Conservation (phyloP, 2,113 vertebrate genomes). For the Enhydra lutris region DNA sequence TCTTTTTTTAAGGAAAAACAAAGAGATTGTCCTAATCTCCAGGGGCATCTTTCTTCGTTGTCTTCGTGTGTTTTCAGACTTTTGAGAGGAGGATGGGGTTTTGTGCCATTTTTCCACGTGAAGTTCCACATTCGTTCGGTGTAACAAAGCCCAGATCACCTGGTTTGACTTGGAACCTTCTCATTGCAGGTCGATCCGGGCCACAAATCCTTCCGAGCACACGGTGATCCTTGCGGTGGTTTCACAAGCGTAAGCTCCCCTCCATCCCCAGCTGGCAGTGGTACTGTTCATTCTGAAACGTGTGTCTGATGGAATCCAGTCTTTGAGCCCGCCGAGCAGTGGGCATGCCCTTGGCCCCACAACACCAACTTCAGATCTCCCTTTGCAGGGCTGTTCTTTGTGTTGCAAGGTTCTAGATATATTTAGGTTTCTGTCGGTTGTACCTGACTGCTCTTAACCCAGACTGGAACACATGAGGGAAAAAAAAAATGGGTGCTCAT, state of each 20-base stretch:
- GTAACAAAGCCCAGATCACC: neutral
- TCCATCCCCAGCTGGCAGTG: neutral
- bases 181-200: constrained; percentile 90
- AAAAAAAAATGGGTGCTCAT: neutral
- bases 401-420: constrained; percentile 25
- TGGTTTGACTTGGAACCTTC: constrained; percentile 54
- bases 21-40: constrained; percentile 22
- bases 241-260: constrained; percentile 87
- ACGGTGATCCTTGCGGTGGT: constrained; percentile 92
- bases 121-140: neutral
- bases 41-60: constrained; percentile 32
- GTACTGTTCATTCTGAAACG: neutral
- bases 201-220: constrained; percentile 91
- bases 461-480: neutral
- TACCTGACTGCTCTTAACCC: neutral
- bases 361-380: neutral
- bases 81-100: neutral
- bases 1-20: neutral
- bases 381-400: neutral
- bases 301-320: neutral
- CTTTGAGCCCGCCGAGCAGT: neutral
- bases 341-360: neutral
- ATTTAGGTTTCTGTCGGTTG: neutral
- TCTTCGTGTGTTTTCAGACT: neutral
- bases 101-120: neutral